Percentiles rank a stretch among this genome's conserved stretches.
Conservation (phyloP, 2,113 vertebrate species). For the Eubucco bourcierii region DNA sequence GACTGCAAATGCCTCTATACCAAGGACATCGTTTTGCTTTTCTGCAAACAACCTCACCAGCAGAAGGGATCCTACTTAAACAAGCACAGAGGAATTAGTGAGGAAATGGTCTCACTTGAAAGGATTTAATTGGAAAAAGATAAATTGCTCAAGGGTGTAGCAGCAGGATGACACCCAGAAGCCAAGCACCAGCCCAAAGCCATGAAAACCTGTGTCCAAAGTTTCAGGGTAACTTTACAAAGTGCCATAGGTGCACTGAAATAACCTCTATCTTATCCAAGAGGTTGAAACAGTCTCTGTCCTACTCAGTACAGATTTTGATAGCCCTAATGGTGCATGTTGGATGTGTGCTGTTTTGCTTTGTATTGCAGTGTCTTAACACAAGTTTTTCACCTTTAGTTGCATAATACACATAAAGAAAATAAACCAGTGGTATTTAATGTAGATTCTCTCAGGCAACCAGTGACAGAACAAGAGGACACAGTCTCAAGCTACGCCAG, state of each 20-base stretch:
- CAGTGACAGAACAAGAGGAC: too few relatives aligned
- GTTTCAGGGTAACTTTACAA: background rate
- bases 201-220: fast-evolving
- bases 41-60: background rate
- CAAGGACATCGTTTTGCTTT: background rate
- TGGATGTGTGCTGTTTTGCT: background rate
- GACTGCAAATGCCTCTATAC: background rate
- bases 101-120: background rate
- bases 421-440: background rate
- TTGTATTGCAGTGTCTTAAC: too few relatives aligned
- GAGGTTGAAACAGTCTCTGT: background rate
- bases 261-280: background rate
- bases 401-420: background rate
- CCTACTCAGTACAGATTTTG: background rate
- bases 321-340: background rate
- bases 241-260: background rate
- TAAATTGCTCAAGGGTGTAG: background rate
- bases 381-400: background rate
- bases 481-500: too few relatives aligned
- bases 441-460: too few relatives aligned
- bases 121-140: background rate
- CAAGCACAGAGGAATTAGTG: background rate
- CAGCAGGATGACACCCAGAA: background rate
- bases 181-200: background rate
- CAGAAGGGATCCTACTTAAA: background rate